These are phyloP conservation scores for Chydorus sphaericus DNA, from an alignment of 2,888 invertebrate species.

Conservation along the genomic window DNA sequence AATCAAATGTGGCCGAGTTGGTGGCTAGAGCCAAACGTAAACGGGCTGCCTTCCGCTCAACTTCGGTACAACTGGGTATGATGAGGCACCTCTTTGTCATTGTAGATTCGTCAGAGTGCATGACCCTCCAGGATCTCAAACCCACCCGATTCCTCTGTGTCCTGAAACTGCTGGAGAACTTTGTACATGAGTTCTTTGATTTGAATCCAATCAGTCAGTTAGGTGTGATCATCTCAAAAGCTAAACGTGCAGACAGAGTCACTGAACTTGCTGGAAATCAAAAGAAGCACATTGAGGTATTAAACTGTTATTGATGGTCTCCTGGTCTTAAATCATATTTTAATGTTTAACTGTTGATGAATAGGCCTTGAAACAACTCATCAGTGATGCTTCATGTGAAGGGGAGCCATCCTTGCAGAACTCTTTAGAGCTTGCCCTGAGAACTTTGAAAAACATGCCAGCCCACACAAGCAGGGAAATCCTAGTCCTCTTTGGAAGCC, in stretches of 20 bases:
- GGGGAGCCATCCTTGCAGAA: slow-evolving; percentile 97
- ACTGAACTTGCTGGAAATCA: slow-evolving; percentile 79
- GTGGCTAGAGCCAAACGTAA: slow-evolving; percentile 77
- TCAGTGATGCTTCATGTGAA: slow-evolving; percentile 48
- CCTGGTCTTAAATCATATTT: slow-evolving; percentile 15
- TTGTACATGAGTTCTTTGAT: slow-evolving; percentile 93
- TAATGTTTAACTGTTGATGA: slow-evolving; percentile 24
- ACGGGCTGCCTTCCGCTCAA: slow-evolving; percentile 44
- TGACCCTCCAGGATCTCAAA: slow-evolving; percentile 88
- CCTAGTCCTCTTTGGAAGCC: slow-evolving; percentile 75
- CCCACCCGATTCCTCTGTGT: slow-evolving; percentile 79
- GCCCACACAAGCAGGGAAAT: slow-evolving; percentile 91
- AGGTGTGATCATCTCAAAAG: slow-evolving; percentile 76
- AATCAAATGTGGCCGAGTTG: slow-evolving; percentile 77
- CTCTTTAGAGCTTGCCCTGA: slow-evolving; percentile 71
- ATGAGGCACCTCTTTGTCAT: slow-evolving; percentile 91
- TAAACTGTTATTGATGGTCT: neutral
- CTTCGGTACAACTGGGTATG: slow-evolving; percentile 82
- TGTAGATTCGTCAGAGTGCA: slow-evolving; percentile 84
- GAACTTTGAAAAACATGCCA: slow-evolving; percentile 73
- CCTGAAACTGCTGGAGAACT: slow-evolving; percentile 77
- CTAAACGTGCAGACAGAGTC: slow-evolving; percentile 85
- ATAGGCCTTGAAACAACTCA: slow-evolving; percentile 26
- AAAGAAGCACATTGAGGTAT: slow-evolving; percentile 57
- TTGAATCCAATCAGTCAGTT: slow-evolving; percentile 97